Conservation (phyloP, 2,888 invertebrate genomes). For the Drosophila mulleri region DNA sequence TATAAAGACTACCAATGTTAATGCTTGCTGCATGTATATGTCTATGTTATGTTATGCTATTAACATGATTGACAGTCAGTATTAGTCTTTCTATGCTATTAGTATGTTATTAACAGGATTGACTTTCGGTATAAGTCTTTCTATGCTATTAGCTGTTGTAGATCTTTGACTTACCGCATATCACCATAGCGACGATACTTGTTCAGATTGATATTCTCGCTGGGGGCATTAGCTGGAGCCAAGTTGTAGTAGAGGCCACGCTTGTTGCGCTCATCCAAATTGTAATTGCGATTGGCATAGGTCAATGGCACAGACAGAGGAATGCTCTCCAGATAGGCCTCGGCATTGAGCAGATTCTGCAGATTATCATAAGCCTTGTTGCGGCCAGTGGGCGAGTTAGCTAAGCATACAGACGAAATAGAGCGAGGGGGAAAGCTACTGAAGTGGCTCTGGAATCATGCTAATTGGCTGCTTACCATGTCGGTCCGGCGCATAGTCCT, state of each 20-base stretch:
- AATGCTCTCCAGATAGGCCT: conserved; percentile 83
- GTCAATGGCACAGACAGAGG: conserved; percentile 82
- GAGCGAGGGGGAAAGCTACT: background rate
- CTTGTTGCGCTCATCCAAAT: conserved; percentile 82
- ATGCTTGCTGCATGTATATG: too few relatives aligned
- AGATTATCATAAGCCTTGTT: conserved; percentile 85
- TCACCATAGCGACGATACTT: conserved; percentile 81
- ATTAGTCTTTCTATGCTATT: too few relatives aligned
- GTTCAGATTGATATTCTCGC: conserved; percentile 69
- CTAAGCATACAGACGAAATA: conserved; percentile 15
- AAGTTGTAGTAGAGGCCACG: conserved; percentile 76
- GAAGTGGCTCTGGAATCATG: background rate
- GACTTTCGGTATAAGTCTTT: too few relatives aligned
- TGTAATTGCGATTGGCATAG: conserved; percentile 83
- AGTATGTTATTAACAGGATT: too few relatives aligned
- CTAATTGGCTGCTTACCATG: conserved; percentile 55
- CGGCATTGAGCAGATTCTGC: conserved; percentile 84
- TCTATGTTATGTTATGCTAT: too few relatives aligned
- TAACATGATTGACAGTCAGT: too few relatives aligned
- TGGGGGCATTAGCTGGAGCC: conserved; percentile 37
- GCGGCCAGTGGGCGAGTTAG: conserved; percentile 48
- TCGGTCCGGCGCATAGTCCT: conserved; percentile 82
- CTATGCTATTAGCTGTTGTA: too few relatives aligned
- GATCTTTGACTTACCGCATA: conserved; percentile 78
- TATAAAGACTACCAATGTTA: too few relatives aligned